phyloP scores from a whole-genome alignment of 2,888 invertebrate species.

The Empis livida region DNA sequence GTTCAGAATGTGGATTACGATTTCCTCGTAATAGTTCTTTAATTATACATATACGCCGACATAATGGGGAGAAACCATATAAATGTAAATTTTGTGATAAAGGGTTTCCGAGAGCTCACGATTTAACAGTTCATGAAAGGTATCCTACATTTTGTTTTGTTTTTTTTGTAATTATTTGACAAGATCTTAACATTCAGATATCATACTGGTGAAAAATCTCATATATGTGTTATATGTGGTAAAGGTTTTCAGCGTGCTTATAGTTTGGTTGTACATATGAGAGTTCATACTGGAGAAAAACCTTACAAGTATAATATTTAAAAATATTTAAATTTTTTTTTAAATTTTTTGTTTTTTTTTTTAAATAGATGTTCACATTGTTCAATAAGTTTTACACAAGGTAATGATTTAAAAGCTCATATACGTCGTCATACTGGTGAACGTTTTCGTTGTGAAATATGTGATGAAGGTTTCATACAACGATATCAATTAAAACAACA shows the following conservation, averaged over 20 bases:
- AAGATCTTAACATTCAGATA: no score
- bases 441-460: constrained; percentile 43
- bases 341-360: no score
- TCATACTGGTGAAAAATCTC: constrained; percentile 43
- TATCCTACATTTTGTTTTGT: no score
- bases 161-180: no score
- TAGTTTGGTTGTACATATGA: constrained; percentile 44
- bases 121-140: constrained; percentile 45
- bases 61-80: constrained; percentile 46
- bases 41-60: constrained; percentile 45
- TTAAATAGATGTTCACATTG: constrained; percentile 45
- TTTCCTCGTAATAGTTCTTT: constrained; percentile 46
- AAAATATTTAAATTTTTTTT: no score
- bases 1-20: constrained; percentile 45
- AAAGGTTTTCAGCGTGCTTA: constrained; percentile 40
- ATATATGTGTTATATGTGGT: constrained; percentile 39
- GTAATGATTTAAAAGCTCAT: constrained; percentile 45
- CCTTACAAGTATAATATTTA: not conserved
- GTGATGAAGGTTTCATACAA: constrained; percentile 32
- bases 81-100: constrained; percentile 46
- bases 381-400: constrained; percentile 43
- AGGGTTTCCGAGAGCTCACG: constrained; percentile 45
- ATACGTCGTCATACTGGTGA: constrained; percentile 45
- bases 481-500: constrained; percentile 43
- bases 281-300: constrained; percentile 41